Evolutionary conservation across 2,113 vertebrate species (phyloP).

Genomic region (Nibea coibor): DNA sequence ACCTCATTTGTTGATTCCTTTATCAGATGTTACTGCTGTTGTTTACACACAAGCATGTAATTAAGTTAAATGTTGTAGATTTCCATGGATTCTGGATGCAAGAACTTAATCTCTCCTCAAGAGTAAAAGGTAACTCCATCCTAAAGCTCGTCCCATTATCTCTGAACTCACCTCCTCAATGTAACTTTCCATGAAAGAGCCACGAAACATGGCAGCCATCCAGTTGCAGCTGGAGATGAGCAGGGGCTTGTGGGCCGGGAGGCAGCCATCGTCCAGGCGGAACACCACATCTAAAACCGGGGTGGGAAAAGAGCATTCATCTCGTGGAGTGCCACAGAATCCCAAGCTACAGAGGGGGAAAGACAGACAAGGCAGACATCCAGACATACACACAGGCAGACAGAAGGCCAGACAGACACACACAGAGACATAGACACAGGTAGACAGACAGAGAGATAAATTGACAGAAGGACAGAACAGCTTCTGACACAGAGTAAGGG

Average conservation of each 20-base stretch:
- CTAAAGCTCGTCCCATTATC: background rate
- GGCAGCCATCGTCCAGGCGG: conserved; percentile 86
- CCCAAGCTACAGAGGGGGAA: conserved; percentile 84
- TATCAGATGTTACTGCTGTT: background rate
- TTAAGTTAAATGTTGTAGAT: background rate
- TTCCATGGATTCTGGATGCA: conserved; percentile 11
- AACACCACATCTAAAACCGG: conserved; percentile 92
- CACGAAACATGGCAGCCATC: conserved; percentile 95
- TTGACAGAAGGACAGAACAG: conserved; percentile 73
- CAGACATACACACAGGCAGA: conserved; percentile 71
- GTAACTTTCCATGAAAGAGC: conserved; percentile 92
- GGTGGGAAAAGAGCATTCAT: conserved; percentile 87
- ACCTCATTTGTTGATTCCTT: background rate
- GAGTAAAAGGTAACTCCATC: conserved; percentile 32
- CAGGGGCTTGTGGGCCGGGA: conserved; percentile 91
- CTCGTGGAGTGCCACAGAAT: conserved; percentile 86
- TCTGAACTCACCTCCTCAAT: conserved; percentile 84
- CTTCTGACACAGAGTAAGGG: conserved; percentile 65
- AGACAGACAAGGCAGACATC: conserved; percentile 79
- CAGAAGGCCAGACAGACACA: conserved; percentile 67
- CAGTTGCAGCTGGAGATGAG: conserved; percentile 93
- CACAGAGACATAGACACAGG: conserved; percentile 76
- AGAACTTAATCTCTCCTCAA: conserved; percentile 17
- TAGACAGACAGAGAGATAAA: conserved; percentile 80
- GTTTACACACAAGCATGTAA: background rate